Conservation (phyloP, 2,888 invertebrate species). For the Antheraea assamensis region DNA sequence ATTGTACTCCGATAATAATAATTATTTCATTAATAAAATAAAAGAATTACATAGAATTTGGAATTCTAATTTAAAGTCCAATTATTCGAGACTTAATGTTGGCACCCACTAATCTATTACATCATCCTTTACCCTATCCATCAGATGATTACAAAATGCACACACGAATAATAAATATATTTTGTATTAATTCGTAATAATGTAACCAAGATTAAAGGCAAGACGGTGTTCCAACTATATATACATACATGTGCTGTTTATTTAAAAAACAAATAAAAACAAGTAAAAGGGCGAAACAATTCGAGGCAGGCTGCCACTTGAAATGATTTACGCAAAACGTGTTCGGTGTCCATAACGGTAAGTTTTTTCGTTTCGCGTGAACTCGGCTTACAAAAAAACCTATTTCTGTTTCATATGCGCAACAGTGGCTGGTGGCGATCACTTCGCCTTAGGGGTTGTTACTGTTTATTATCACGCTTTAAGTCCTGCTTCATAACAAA, state of each 20-base stretch:
- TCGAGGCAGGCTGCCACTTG: slow-evolving; percentile 52
- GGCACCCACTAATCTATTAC: not conserved
- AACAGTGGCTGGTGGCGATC: slow-evolving; percentile 34
- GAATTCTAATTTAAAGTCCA: not conserved
- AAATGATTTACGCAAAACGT: slow-evolving; percentile 75
- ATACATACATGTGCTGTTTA: not conserved
- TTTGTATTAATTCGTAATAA: not conserved
- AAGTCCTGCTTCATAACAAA: not conserved
- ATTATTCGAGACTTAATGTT: not conserved
- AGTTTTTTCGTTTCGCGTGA: slow-evolving; percentile 48
- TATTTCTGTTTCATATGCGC: slow-evolving; percentile 39
- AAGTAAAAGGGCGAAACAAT: slow-evolving; percentile 41
- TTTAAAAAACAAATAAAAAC: not conserved
- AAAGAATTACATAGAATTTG: not conserved
- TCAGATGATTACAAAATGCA: not conserved
- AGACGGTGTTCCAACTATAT: not conserved
- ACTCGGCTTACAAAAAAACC: slow-evolving; percentile 41
- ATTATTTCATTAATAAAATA: not conserved
- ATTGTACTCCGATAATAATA: not conserved
- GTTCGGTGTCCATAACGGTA: slow-evolving; percentile 70
- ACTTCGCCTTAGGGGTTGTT: slow-evolving; percentile 30
- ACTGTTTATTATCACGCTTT: slow-evolving; percentile 4
- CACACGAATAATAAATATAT: not conserved
- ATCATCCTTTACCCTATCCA: not conserved
- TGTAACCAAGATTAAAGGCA: not conserved